Evolutionary conservation across 92 coral and sea anemone species (phyloP).

Genomic region (Palythoa grandis): DNA sequence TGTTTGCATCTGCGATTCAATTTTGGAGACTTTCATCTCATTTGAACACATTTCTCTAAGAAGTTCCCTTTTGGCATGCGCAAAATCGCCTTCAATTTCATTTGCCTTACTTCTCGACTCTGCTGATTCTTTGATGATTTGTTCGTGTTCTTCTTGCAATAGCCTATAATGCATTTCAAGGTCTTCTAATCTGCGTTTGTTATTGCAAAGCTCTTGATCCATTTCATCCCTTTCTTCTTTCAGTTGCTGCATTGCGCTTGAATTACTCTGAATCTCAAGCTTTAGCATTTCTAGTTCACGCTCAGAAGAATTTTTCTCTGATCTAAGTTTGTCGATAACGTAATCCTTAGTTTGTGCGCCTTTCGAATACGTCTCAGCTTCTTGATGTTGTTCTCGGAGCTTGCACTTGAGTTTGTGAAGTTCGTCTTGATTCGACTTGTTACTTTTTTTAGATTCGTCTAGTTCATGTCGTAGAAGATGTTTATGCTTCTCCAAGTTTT

Average conservation of each 20-base stretch:
- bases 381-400: constrained; percentile 72
- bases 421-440: constrained; percentile 68
- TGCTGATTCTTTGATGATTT: constrained; percentile 58
- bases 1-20: constrained; percentile 85
- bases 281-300: constrained; percentile 71
- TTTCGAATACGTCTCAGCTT: constrained; percentile 54
- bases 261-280: constrained; percentile 63
- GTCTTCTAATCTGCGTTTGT: constrained; percentile 67
- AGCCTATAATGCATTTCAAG: constrained; percentile 74
- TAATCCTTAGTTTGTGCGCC: constrained; percentile 72
- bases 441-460: constrained; percentile 72
- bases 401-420: constrained; percentile 53
- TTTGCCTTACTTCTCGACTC: constrained; percentile 64
- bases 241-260: constrained; percentile 65
- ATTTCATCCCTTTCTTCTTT: constrained; percentile 74
- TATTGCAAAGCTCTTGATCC: constrained; percentile 66
- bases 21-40: constrained; percentile 77
- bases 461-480: constrained; percentile 73
- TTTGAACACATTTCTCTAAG: constrained; percentile 77
- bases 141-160: constrained; percentile 83
- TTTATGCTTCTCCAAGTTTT: constrained; percentile 72
- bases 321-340: constrained; percentile 74
- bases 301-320: constrained; percentile 65
- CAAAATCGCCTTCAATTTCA: constrained; percentile 72
- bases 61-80: constrained; percentile 61